A percentile compares a stretch with the other conserved stretches of the same genome.
Conservation (phyloP, 2,888 invertebrate genomes). For the Callimorpha dominula region DNA sequence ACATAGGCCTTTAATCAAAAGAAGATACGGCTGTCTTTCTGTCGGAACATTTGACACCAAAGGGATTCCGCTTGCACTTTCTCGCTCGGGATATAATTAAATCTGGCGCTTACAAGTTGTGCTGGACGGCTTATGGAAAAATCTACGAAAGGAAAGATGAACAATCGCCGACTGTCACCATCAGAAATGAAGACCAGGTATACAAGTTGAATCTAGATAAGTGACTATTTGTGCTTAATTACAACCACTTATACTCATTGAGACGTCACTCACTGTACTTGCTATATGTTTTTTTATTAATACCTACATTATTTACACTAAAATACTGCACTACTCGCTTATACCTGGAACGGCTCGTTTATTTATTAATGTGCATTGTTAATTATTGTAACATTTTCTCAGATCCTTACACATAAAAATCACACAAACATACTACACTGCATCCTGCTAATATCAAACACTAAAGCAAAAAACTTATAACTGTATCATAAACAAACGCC, state of each 20-base stretch:
- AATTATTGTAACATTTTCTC: background rate
- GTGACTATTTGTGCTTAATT: background rate
- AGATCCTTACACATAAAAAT: background rate
- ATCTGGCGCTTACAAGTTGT: background rate
- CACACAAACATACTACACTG: background rate
- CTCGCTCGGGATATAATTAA: background rate
- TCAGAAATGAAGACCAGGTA: background rate
- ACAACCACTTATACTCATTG: background rate
- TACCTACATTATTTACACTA: background rate
- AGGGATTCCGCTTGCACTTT: background rate
- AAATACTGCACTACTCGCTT: no score
- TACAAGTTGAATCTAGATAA: no score
- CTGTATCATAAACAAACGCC: no score
- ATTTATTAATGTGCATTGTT: no score
- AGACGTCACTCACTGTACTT: background rate
- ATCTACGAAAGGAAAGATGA: background rate
- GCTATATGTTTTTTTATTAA: background rate
- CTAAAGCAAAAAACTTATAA: no score
- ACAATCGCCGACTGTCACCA: background rate
- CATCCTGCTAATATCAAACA: no score
- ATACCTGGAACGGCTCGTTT: no score
- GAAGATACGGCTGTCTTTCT: background rate
- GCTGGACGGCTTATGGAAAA: background rate
- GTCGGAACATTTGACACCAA: background rate
- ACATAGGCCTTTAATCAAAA: background rate